Base-by-base conservation (phyloP, 1,140 invertebrate genomes). In the Halyomorpha halys region DNA sequence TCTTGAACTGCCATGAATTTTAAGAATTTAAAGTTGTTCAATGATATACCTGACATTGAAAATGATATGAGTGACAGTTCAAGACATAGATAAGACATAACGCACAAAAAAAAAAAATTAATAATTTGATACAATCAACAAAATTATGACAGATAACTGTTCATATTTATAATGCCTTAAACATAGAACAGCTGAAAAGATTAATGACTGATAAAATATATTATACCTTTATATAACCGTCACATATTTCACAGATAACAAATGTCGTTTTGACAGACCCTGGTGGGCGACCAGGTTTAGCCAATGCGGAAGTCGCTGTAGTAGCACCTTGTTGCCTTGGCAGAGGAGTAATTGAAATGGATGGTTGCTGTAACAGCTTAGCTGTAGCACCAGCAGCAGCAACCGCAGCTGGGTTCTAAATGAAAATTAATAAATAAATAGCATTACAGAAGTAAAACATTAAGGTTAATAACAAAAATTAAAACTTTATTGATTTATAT, bases 191-290 rank as follows among this genome's bases (percentile, higher is more conserved):
- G 11, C 11, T 9, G 4, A 13, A 8, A 11, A 39, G 34, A 39
- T 39, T 39, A 39, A 4, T 30, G 5, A 13, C 11, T 39, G 13
- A 39, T 13, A 39, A 39, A 39, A 13, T 9, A 59, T 56, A 23
- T 68, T 70, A 72, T 49, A 82, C 82, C 78, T 94, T 94, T 62
- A 95, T 94, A 71, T 94, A 94, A 47, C 91, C 90, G 75, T 95
- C 92, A 75, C 92, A 95, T 68, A 95, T 95, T 79, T 95, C 92
- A 75, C 92, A 95, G 69, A 94, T 92, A 67, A 95, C 91, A 75
- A 93, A 93, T 18, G 86, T 85, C 68, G 83, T 84, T 76, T 92
- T 92, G 44, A 77, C 77, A 61, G 69, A 71, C 16, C 66, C 66
- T 14, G 64, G 67, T 16, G 72, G 74, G 47, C 76, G 73, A 27